phyloP scores from a whole-genome alignment of 2,797 vertebrate genomes.

The Manis javanica region DNA sequence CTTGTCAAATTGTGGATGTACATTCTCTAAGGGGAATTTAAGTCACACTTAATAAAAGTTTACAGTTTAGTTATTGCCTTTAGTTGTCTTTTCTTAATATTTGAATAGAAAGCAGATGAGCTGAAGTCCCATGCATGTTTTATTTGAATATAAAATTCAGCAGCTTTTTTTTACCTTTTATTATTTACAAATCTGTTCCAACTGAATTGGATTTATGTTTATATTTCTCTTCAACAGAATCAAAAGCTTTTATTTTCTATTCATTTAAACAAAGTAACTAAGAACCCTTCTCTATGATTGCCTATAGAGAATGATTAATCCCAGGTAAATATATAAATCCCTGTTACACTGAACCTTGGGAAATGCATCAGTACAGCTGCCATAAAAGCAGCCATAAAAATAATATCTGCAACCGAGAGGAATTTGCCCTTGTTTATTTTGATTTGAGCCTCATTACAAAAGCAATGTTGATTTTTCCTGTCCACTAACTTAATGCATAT shows the following conservation, averaged over 20 bases:
- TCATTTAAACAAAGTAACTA: background rate
- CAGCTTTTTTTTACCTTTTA: background rate
- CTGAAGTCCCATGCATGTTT: background rate
- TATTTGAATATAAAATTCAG: background rate
- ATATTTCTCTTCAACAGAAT: background rate
- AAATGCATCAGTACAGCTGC: background rate
- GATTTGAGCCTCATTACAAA: background rate
- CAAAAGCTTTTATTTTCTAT: background rate
- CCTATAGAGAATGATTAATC: background rate
- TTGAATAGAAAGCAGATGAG: background rate
- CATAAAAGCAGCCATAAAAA: background rate
- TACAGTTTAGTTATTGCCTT: background rate
- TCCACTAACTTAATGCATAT: background rate
- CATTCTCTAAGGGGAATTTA: background rate
- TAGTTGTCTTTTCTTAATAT: background rate
- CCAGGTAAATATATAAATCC: background rate
- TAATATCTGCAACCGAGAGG: background rate
- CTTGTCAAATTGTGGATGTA: background rate
- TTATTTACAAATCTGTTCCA: conserved; percentile 1
- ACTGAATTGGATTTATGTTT: background rate
- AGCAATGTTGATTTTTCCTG: background rate
- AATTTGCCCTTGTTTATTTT: background rate
- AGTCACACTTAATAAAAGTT: background rate
- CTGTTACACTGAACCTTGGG: background rate
- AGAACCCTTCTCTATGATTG: background rate